Percentiles rank a stretch among this genome's conserved stretches.
Evolutionary conservation across 2,113 vertebrate species (phyloP).

Genomic region (Rhinoderma darwinii): DNA sequence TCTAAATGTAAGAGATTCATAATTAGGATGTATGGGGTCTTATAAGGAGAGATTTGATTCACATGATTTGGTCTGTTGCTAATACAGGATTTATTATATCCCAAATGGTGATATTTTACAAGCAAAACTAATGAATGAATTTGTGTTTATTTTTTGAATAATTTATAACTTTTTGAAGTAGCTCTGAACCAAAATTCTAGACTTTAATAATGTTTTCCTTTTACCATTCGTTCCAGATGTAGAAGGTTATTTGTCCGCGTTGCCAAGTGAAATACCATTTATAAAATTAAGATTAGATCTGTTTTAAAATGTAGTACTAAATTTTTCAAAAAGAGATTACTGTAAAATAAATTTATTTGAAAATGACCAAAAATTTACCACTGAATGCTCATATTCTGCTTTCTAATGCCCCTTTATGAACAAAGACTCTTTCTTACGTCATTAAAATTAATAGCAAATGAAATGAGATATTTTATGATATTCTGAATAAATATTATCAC

Average conservation of each 20-base stretch:
- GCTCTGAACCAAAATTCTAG: background rate
- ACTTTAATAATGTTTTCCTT: constrained; percentile 10
- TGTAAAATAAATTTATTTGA: constrained; percentile 35
- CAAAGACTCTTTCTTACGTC: background rate
- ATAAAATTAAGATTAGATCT: background rate
- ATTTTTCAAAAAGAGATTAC: constrained; percentile 1
- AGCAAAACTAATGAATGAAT: background rate
- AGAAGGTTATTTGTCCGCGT: background rate
- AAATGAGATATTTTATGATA: background rate
- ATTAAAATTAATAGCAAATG: background rate
- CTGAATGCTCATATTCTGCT: background rate
- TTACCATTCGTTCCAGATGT: background rate
- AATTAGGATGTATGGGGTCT: constrained; percentile 34
- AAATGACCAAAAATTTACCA: background rate
- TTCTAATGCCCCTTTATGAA: background rate
- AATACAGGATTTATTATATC: constrained; percentile 10
- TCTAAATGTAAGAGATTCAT: constrained; percentile 9
- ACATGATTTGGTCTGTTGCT: background rate
- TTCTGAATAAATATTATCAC: background rate
- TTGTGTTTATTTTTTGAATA: constrained; percentile 28
- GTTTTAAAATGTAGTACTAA: background rate
- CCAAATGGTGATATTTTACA: background rate
- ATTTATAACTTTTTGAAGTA: constrained; percentile 10
- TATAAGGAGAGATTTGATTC: background rate
- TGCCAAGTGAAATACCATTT: constrained; percentile 7